Evolutionary conservation across 53 echinoderm and acorn worm species (phyloP).

Genomic region (Hippasteria phrygiana): DNA sequence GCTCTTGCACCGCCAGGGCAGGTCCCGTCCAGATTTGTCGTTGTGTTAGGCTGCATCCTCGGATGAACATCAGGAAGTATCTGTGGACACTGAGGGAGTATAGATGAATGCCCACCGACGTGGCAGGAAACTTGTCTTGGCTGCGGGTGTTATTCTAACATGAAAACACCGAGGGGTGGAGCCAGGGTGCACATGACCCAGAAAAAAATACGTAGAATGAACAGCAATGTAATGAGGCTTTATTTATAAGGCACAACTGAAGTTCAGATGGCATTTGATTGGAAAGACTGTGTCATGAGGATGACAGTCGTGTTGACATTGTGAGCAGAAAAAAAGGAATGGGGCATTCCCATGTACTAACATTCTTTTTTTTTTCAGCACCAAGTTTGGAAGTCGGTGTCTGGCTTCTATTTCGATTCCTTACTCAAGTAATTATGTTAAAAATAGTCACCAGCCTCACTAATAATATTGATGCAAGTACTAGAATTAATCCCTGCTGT

Average conservation of each 20-base stretch:
- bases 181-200: too few species aligned
- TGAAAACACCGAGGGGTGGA: too few species aligned
- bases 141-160: conserved; percentile 4
- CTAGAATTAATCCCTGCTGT: conserved; percentile 39
- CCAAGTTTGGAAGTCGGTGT: neutral
- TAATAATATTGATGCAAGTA: conserved; percentile 42
- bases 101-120: neutral
- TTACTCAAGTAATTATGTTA: conserved; percentile 6
- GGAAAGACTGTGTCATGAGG: too few species aligned
- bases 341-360: too few species aligned
- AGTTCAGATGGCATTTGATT: too few species aligned
- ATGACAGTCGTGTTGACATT: too few species aligned
- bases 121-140: conserved; percentile 29
- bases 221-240: too few species aligned
- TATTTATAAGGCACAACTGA: too few species aligned
- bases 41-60: neutral
- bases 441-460: conserved; percentile 10
- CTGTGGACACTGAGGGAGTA: conserved; percentile 34
- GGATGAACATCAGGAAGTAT: conserved; percentile 51
- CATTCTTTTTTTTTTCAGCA: too few species aligned
- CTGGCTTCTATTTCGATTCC: conserved; percentile 1
- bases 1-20: neutral
- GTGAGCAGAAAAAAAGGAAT: too few species aligned
- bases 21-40: neutral
- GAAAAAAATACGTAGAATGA: too few species aligned